phyloP scores from a whole-genome alignment of 2,888 invertebrate species.

The Temnothorax unifasciatus region DNA sequence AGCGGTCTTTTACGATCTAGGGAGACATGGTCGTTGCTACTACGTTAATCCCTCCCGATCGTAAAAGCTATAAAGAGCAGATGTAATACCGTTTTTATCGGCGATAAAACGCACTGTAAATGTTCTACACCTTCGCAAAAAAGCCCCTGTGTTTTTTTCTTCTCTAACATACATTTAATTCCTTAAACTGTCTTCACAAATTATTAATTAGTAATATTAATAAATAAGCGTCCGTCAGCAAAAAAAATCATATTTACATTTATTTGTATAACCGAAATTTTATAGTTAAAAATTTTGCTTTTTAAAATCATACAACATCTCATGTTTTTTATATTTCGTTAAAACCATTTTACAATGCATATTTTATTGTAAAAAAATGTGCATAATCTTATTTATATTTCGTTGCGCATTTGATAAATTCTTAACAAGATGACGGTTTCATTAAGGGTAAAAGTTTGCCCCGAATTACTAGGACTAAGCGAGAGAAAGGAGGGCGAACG shows the following conservation, averaged over 20 bases:
- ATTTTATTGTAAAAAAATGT: neutral
- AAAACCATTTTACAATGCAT: neutral
- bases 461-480: neutral
- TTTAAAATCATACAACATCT: neutral
- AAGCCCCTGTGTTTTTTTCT: no score
- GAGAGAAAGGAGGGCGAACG: neutral
- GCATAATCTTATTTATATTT: slow-evolving; percentile 13
- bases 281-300: neutral
- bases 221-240: neutral
- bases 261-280: neutral
- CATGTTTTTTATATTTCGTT: neutral
- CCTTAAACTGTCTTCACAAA: neutral
- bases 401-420: neutral
- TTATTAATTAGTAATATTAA: slow-evolving; percentile 3
- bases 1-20: slow-evolving; percentile 61
- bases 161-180: neutral
- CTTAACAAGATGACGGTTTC: neutral
- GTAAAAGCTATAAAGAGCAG: slow-evolving; percentile 53
- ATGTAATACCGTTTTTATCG: slow-evolving; percentile 51
- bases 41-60: slow-evolving; percentile 59
- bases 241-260: neutral
- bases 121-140: neutral
- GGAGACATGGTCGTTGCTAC: slow-evolving; percentile 24
- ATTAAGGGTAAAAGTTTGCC: neutral
- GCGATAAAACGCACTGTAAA: slow-evolving; percentile 44